Evolutionary conservation across 2,797 vertebrate genomes (phyloP), one percentile per base, ranked within the genome.

Genomic region (Apodemus agrarius): DNA sequence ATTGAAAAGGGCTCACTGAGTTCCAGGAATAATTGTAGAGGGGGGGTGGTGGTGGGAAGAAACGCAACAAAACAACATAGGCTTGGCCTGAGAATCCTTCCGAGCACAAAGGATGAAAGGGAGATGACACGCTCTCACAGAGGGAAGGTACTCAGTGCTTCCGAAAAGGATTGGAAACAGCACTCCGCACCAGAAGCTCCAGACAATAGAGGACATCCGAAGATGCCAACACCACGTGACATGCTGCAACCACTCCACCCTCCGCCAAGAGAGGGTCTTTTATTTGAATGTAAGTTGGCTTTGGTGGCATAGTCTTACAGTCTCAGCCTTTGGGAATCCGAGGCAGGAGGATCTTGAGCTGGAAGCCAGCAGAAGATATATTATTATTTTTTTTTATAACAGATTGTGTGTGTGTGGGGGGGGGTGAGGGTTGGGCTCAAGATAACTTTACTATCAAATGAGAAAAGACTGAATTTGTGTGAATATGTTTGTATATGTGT

Each of bases 1-100:
- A 83, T 83, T 78, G 57, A 96, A 96, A 96, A 97, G 31, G 29
- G 16, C 37, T 96, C 63, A 84, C 54, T 81, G 82, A 92, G 22
- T 94, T 95, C 82, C 21, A 90, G 79, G 34, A 86, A 89, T 86
- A 65, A 54, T 57, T 96, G 14, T 87, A 21, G 52, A 4, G 10
- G 22, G 24, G 8, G 9, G 21, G 14, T 87, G 16, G 52, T 2
- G 10, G 22, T 16, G 8, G 9, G 21, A 63, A 21, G 5, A 46
- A 49, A 37, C 3, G 9, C 29, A 69, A 78, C 67, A 34, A 54
- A 89, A 54, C 82, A 92, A 63, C 21, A 22, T 81, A 75, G 40
- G 21, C n/a, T 26, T 63, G 24, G 54, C 59, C 31, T 24, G 0
- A 81, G 69, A 92, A 84, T 93, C 37, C 81, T 83, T 81, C 49